These are phyloP conservation scores for Lucilia sericata DNA, from an alignment of 1,140 invertebrate species.

Conservation along the genomic window DNA sequence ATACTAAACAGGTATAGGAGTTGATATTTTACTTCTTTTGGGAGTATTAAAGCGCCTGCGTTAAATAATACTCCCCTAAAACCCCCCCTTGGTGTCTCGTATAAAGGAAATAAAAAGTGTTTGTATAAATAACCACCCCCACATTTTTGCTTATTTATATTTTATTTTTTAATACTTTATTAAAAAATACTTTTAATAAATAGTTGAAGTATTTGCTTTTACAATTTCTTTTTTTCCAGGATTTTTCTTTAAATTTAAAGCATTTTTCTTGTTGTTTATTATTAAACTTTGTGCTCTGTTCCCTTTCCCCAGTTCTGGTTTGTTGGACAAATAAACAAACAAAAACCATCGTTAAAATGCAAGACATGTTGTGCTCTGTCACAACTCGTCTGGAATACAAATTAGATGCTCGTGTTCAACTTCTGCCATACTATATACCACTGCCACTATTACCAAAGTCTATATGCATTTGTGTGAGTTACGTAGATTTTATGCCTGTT, in stretches of 20 bases:
- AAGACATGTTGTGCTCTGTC: constrained; percentile 62
- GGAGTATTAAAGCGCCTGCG: neutral
- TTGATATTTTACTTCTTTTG: neutral
- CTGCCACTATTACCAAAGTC: neutral
- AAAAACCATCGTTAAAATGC: constrained; percentile 52
- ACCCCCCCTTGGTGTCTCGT: too few species aligned
- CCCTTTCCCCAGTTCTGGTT: constrained; percentile 1
- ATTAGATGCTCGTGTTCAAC: constrained; percentile 51
- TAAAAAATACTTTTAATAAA: neutral
- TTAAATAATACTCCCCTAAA: neutral
- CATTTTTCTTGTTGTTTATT: neutral
- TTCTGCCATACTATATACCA: neutral
- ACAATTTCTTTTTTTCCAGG: neutral
- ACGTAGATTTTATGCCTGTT: too few species aligned
- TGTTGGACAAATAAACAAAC: constrained; percentile 27
- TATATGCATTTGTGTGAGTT: neutral
- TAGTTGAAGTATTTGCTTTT: neutral
- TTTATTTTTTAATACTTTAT: neutral
- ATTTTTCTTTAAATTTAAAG: neutral
- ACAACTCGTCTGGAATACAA: constrained; percentile 63
- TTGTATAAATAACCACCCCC: neutral
- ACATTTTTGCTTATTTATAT: neutral
- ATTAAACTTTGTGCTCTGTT: neutral
- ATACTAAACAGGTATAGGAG: neutral
- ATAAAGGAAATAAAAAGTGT: neutral